A percentile compares a stretch with the other conserved stretches of the same genome.
phyloP scores from a whole-genome alignment of 2,113 vertebrate species.

The Rattus norvegicus region DNA sequence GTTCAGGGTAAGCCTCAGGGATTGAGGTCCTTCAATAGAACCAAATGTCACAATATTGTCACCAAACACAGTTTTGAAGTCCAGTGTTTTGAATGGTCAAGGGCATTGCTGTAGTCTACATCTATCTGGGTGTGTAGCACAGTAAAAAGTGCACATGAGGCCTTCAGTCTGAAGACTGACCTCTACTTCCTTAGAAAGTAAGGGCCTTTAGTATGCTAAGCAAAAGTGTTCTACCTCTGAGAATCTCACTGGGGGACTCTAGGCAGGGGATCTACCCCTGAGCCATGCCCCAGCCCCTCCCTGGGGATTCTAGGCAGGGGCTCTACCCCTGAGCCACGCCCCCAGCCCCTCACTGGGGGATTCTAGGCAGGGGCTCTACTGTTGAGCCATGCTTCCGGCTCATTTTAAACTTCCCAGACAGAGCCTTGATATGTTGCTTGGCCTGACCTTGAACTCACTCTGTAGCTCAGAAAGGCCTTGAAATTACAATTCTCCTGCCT shows the following conservation, averaged over 20 bases:
- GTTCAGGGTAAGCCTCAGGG: not conserved
- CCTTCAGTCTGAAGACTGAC: not conserved
- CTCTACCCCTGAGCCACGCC: not conserved
- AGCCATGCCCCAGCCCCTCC: not conserved
- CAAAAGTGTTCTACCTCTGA: not conserved
- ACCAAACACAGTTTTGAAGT: not conserved
- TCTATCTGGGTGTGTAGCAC: rapidly evolving
- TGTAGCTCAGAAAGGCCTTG: not conserved
- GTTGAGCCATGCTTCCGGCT: not conserved
- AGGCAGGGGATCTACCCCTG: too few relatives aligned
- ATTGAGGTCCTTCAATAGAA: not conserved
- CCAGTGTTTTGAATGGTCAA: not conserved
- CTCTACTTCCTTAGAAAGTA: not conserved
- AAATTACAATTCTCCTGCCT: not conserved
- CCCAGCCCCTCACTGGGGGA: not conserved
- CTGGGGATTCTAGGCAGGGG: not conserved
- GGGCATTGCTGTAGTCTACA: too few relatives aligned
- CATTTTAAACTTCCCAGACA: not conserved
- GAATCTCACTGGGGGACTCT: not conserved
- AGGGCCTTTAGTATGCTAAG: not conserved
- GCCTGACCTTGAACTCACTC: not conserved
- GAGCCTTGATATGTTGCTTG: not conserved
- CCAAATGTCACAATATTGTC: too few relatives aligned
- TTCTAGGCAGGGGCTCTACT: not conserved
- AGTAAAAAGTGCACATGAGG: too few relatives aligned